These are phyloP conservation scores for Orthochromis malagaraziensis DNA, from an alignment of 2,113 vertebrate species.

Conservation along the genomic window DNA sequence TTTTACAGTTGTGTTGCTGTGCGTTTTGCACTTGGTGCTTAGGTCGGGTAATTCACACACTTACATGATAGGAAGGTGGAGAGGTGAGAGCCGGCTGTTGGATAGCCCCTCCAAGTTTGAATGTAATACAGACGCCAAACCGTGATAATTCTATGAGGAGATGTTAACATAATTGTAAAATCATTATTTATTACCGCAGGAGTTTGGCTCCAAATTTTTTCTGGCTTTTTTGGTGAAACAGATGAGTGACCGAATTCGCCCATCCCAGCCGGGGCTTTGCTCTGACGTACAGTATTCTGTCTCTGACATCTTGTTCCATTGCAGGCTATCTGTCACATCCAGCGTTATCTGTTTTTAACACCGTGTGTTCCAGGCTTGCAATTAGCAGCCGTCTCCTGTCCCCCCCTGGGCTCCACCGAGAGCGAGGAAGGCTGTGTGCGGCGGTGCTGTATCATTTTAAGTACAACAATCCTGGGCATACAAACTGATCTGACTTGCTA, in stretches of 20 bases:
- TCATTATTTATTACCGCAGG: background rate
- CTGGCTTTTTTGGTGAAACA: background rate
- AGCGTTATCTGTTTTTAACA: conserved; percentile 37
- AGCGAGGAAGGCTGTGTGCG: background rate
- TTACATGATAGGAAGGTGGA: background rate
- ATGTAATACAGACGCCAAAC: background rate
- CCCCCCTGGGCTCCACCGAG: conserved; percentile 17
- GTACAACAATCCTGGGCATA: background rate
- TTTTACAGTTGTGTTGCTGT: background rate
- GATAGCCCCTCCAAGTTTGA: background rate
- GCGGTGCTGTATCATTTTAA: background rate
- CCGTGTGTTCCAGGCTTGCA: conserved; percentile 22
- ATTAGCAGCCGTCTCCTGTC: conserved; percentile 58
- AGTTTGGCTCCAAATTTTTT: background rate
- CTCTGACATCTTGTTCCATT: background rate
- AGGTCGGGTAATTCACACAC: background rate
- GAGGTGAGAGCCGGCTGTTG: conserved; percentile 19
- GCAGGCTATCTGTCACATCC: conserved; percentile 1
- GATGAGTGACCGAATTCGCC: background rate
- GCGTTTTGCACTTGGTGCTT: background rate
- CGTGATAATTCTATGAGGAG: background rate
- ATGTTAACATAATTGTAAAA: background rate
- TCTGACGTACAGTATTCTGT: background rate
- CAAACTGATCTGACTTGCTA: conserved; percentile 26
- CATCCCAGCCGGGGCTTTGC: background rate